Evolutionary conservation across 1,140 invertebrate genomes (phyloP), one percentile per base, ranked within the genome.

Genomic region (Brachionus calyciflorus): DNA sequence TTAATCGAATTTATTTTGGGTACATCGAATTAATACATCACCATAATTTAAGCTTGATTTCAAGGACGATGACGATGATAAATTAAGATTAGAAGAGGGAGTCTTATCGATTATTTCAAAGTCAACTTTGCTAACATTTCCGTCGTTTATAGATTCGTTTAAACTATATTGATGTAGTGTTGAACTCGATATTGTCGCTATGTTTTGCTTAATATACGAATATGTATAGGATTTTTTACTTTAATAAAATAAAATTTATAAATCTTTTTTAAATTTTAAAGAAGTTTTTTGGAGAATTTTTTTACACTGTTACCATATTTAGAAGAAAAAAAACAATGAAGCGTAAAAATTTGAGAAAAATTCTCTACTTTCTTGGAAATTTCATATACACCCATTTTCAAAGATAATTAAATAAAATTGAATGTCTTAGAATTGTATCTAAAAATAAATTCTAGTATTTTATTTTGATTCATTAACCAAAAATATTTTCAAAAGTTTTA

Each of bases 141-240:
- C 21, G 17, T 41, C 24, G 60, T 44, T 65, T 44, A 60, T 6
- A 6, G 60, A 65, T 24, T 65, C 60, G 44, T 46, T 65, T 21
- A 65, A 30, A 7, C 37, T 17, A 19, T 60, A 44, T 65, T 17
- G 37, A 24, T 65, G 60, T 28, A 65, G 24, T 26, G 60, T 65
- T 24, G 37, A 65, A 24, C 69, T 73, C 19, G 28, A 73, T 33
- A 51, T 55, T 7, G 69, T 55, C 46, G 69, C 69, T 24, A 55
- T 49, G 26, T 48, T 73, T 73, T 73, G 69, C 41, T 73, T 73
- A 21, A 28, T 19, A 49, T 9, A 55, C 24, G 46, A 21, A 41
- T 73, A 73, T 12, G 28, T 33, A 26, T 73, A 40, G 17, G 69
- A 37, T 41, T 73, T 73, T 73, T 51, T 73, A 19, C 69, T 73